Conservation (phyloP, 2,113 vertebrate genomes). For the Columba janthina region DNA sequence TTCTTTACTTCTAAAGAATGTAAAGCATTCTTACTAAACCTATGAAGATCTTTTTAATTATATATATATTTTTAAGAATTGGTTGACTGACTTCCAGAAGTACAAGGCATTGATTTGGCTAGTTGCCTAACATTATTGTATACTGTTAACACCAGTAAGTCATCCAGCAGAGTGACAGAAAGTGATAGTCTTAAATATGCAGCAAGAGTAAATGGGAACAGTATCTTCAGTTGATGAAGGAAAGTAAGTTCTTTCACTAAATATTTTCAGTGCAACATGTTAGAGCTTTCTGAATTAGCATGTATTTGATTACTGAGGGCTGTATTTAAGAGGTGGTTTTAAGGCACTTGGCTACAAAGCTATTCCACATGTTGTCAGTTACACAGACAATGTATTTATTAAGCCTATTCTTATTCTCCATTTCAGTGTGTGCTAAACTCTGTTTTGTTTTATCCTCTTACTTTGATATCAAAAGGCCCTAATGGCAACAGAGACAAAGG, state of each 20-base stretch:
- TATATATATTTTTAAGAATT: neutral
- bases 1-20: neutral
- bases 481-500: slow-evolving; percentile 9
- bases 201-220: neutral
- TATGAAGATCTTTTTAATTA: neutral
- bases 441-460: slow-evolving; percentile 14
- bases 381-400: slow-evolving; percentile 16
- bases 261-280: neutral
- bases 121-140: neutral
- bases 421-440: slow-evolving; percentile 37
- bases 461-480: slow-evolving; percentile 17
- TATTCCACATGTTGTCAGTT: slow-evolving; percentile 47
- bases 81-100: neutral
- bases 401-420: slow-evolving; percentile 29
- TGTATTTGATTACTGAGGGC: neutral
- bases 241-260: neutral
- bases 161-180: neutral
- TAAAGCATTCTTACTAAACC: neutral
- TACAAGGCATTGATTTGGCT: neutral
- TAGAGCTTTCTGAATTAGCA: slow-evolving; percentile 16
- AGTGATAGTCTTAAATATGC: neutral
- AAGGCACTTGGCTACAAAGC: slow-evolving; percentile 26
- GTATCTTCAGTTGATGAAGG: neutral
- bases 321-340: slow-evolving; percentile 30
- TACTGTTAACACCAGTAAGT: neutral